Evolutionary conservation across 2,113 vertebrate species (phyloP), one percentile per base, ranked within the genome.

Genomic region (Xiphorhynchus elegans): DNA sequence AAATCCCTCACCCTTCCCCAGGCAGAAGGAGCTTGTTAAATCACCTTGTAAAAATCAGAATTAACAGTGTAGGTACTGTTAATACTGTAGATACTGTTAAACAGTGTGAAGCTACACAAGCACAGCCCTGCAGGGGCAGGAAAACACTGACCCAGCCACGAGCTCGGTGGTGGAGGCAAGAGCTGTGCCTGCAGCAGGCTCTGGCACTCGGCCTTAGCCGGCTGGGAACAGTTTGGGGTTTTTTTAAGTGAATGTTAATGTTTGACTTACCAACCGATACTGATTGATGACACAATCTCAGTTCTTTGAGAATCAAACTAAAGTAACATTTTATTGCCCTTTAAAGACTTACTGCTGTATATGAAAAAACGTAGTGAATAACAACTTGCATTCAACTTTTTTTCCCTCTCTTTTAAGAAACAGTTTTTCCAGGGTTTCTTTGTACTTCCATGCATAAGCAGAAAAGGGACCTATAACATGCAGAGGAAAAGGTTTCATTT

Each of bases 401-500:
- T 59, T 8, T 78, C 17, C 50, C 5, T 75, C 9, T 42, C 15
- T 13, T 64, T 83, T 55, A 20, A 80, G 60, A n/a, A 87, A 39
- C 37, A 33, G 37, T 6, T 56, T 20, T 85, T 93, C 67, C 68
- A 58, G 13, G 7, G 23, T 58, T 68, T 59, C 47, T 70, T 66
- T 80, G 29, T 68, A 44, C 20, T 72, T 49, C 74, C 63, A 63
- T n/a, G 56, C 29, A 15, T 12, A 77, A 76, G 40, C 40, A 93
- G 70, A 91, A 67, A 72, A 47, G 67, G 33, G 37, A 94, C 60
- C 72, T 55, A 6, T 18, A 84, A 75, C 49, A 68, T 52, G 68
- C 81, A 90, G 46, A 19, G 59, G 42, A 20, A 60, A 80, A 49
- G 68, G 46, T 78, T 97, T 94, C 39, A 94, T 76, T 89, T 94